Base-by-base conservation (phyloP, 2,797 vertebrate genomes). In the Dendrocincla tyrannina region DNA sequence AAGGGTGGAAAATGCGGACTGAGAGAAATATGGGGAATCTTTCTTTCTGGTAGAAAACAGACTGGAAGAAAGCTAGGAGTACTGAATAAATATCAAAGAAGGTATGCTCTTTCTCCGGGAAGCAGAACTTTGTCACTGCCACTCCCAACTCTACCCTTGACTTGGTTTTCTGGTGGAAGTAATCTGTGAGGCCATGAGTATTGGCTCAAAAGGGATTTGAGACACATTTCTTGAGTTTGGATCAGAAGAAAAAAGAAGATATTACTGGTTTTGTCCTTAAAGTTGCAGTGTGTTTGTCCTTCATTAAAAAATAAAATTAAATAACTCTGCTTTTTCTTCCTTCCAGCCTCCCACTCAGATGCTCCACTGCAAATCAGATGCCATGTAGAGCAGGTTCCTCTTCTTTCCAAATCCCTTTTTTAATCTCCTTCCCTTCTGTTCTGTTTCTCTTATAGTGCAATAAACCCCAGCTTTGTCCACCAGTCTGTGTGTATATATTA, bases 381-480 rank as follows among this genome's bases (percentile, higher is more conserved):
- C 66, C 55, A 7, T 9, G 62, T 32, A 83, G 33, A 41, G 67
- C 49, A 77, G 44, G 24, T 82, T 53, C 30, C 49, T 91, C 77
- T 91, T 78, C 63, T 94, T 96, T 64, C 78, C 84, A 79, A 89
- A 87, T 62, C 39, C 32, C 80, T 69, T 85, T 27, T 91, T 95
- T 80, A 75, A 85, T 85, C 79, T 88, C 85, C 67, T 92, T 82
- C 68, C 95, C 84, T 91, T 92, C 68, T 93, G 83, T 79, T 97
- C 73, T 75, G 62, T 56, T 89, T 93, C 92, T 73, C n/a, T 84
- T 87, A 88, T 23, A 62, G 42, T 37, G 28, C 73, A 87, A 64
- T 59, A 91, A 92, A 93, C 46, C 30, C 41, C 5, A 47, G 69
- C 63, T 80, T 91, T 69, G 52, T 76, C 66, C 85, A 70, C 22